Evolutionary conservation across 92 coral and sea anemone species (phyloP), one percentile per base, ranked within the genome.

Genomic region (Epizoanthus illoricatus): DNA sequence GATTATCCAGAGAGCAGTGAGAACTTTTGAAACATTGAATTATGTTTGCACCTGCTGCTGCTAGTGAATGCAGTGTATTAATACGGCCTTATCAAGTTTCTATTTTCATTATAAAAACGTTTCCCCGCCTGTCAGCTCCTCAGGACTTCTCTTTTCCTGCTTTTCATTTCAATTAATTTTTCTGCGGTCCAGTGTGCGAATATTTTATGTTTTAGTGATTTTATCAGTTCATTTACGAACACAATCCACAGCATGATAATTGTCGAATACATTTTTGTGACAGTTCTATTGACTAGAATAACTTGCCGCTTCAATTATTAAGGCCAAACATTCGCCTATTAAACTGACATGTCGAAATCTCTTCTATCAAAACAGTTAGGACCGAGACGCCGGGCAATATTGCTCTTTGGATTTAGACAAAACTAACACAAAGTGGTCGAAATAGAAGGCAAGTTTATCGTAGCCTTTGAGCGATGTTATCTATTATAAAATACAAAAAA

Each of bases 71-170:
- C 9, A 63, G 40, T 63, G 17, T 15, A 62, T 45, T 36, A 41
- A 78, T 78, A 71, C 76, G 52, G 57, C 18, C 58, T 71, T 18
- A 78, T 78, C 82, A 58, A 63, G 82, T 78, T 73, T 63, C 43
- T 64, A 11, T 62, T 24, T 63, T 43, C 82, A 43, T 78, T 78
- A 78, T 58, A 39, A 61, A n/a, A 45, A 41, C 67, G 71, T 42
- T 63, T 78, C 82, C 81, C 65, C 71, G 23, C 69, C 65, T 8
- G 40, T 68, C 18, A 68, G 73, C 49, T 43, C 23, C 9, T 28
- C 36, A 20, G 28, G 4, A 28, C n/a, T 18, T 12, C 45, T 45
- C 11, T 65, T 55, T 56, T 23, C 47, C 24, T 23, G 56, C 41
- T 78, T 78, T 78, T 45, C 71, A 42, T 62, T 78, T 20, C 3